Evolutionary conservation across 2,888 invertebrate genomes (phyloP).

Genomic region (Eristalis tenax): DNA sequence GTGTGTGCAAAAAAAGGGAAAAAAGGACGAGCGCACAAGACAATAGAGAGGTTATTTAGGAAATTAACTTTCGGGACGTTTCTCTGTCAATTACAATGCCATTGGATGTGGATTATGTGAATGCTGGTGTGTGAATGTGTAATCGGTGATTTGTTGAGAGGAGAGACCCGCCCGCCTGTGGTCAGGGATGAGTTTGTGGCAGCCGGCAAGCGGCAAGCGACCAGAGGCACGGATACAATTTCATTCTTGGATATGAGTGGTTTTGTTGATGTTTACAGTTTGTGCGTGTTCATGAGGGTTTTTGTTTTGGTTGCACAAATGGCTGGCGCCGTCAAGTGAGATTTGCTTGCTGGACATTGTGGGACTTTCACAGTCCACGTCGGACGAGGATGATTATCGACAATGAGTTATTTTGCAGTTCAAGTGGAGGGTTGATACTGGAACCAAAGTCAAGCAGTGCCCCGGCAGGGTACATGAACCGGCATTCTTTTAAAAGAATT

Average conservation of each 20-base stretch:
- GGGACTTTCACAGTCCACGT: neutral
- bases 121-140: neutral
- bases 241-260: conserved; percentile 16
- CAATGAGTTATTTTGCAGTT: neutral
- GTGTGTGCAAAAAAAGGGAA: neutral
- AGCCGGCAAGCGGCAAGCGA: neutral
- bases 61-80: conserved; percentile 60
- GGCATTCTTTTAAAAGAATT: too few species aligned
- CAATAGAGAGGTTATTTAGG: conserved; percentile 53
- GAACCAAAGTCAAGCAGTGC: neutral
- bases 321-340: conserved; percentile 38
- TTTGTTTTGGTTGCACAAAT: conserved; percentile 33
- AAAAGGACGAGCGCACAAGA: conserved; percentile 21
- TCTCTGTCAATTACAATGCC: conserved; percentile 39
- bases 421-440: neutral
- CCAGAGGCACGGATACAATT: neutral
- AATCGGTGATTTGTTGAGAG: conserved; percentile 3
- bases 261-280: conserved; percentile 12
- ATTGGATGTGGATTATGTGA: conserved; percentile 7
- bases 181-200: conserved; percentile 14
- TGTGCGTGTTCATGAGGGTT: conserved; percentile 10
- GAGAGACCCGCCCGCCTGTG: conserved; percentile 1
- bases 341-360: conserved; percentile 9
- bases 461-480: too few species aligned
- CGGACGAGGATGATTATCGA: too few species aligned